phyloP scores from a whole-genome alignment of 2,113 vertebrate genomes.

The Hydrolagus affinis region DNA sequence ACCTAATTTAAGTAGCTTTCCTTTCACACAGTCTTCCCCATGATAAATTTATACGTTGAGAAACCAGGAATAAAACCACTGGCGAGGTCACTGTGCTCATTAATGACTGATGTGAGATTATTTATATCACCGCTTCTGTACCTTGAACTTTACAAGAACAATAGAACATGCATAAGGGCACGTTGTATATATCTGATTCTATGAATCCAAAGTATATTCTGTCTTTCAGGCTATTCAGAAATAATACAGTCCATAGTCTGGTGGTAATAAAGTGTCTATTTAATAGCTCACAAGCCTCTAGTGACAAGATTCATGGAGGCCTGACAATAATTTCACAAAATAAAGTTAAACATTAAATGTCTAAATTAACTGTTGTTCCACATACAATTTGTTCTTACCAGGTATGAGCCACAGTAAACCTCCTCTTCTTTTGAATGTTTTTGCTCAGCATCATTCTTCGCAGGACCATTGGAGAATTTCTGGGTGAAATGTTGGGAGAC shows the following conservation, averaged over 20 bases:
- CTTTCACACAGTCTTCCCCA: not conserved
- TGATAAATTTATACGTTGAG: not conserved
- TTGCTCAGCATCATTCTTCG: slow-evolving; percentile 89
- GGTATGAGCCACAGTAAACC: slow-evolving; percentile 95
- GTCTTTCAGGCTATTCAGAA: not conserved
- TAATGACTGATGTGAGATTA: not conserved
- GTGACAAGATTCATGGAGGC: not conserved
- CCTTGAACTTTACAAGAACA: not conserved
- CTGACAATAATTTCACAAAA: not conserved
- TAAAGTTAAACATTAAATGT: not conserved
- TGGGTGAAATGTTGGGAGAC: slow-evolving; percentile 73
- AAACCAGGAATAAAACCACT: not conserved
- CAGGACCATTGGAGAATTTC: slow-evolving; percentile 85
- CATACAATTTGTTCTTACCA: slow-evolving; percentile 66
- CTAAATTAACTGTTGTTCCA: not conserved
- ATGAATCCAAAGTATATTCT: not conserved
- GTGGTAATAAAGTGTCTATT: not conserved
- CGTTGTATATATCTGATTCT: not conserved
- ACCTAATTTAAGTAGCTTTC: not conserved
- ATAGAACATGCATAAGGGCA: not conserved
- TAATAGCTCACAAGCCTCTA: not conserved
- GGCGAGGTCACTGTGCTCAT: slow-evolving; percentile 11
- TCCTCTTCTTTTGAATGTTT: slow-evolving; percentile 85
- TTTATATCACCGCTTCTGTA: not conserved
- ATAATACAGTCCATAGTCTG: not conserved